Base-by-base conservation (phyloP, 2,888 invertebrate genomes). In the Noctua fimbriata region DNA sequence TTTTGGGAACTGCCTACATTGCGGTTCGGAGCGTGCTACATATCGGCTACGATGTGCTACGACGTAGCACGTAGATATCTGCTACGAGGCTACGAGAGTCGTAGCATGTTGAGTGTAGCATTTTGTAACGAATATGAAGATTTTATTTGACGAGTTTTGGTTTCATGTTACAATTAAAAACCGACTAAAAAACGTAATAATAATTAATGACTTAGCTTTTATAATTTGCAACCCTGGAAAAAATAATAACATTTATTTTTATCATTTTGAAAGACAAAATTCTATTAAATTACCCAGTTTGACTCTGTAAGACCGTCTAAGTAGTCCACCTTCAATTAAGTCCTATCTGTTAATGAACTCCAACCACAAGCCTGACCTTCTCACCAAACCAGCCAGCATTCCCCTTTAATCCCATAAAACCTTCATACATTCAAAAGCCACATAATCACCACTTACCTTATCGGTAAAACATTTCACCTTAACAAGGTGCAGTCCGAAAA, bases 401-500 rank as follows among this genome's bases (percentile, higher is more conserved):
- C 52, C 44, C 52, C 44, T 55, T 32, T 55, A 63, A 70, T 58
- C 67, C 44, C 18, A 52, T 58, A 49, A 67, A 78, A 58, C 69
- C 78, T 78, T 69, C 69, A 66, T 78, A 83, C 72, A 84, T 84
- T 76, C 32, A 81, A 81, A 85, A 49, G 70, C 83, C 70, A 60
- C 76, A 41, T 47, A 79, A 84, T 58, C 36, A 44, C 69, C 73
- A 69, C 75, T 86, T 88, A 69, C 60, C 74, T 78, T 78, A 81
- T 81, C 74, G 69, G 58, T 60, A 82, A 78, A 80, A 75, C 69
- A 77, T 82, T 83, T 70, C 49, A 58, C 65, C 67, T 58, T 74
- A 73, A 70, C 76, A 66, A 81, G 83, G 79, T 82, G 79, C 55
- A 44, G 70, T 71, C 71, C 79, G 60, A 79, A 85, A 84, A 88